phyloP scores from a whole-genome alignment of 2,797 vertebrate genomes.

The Austrolebias charrua region DNA sequence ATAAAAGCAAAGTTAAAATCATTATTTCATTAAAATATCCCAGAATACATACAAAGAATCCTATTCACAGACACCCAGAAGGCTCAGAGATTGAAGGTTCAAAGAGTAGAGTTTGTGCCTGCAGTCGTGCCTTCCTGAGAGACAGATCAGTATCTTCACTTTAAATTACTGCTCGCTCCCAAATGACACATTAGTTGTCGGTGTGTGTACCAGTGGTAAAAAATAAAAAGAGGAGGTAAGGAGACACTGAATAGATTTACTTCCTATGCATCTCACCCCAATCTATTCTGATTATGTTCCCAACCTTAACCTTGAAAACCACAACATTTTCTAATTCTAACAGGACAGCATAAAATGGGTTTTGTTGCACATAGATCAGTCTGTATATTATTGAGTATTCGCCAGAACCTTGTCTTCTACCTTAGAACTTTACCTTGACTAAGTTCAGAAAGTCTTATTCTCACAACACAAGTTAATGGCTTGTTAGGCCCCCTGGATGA shows the following conservation, averaged over 20 bases:
- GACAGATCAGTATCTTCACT: constrained; percentile 58
- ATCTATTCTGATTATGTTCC: not conserved
- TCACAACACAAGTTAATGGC: no score
- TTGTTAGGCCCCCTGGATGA: no score
- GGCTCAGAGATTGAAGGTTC: constrained; percentile 23
- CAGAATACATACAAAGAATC: constrained; percentile 20
- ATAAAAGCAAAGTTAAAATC: constrained; percentile 6
- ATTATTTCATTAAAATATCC: constrained; percentile 5
- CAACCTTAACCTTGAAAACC: no score
- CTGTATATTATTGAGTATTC: not conserved
- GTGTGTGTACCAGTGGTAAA: constrained; percentile 20
- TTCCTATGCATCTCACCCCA: not conserved
- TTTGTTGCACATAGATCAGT: not conserved
- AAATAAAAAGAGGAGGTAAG: constrained; percentile 3
- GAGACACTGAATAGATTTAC: not conserved
- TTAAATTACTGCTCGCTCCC: constrained; percentile 49
- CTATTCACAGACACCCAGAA: constrained; percentile 9
- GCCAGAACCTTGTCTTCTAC: no score
- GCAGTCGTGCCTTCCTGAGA: constrained; percentile 22
- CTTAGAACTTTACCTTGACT: no score
- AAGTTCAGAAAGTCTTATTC: no score
- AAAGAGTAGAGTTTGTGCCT: constrained; percentile 21
- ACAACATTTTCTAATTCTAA: not conserved
- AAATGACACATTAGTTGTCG: constrained; percentile 27
- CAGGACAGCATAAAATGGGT: not conserved